Base-by-base conservation (phyloP, 2,888 invertebrate species). In the Pediacus dermestoides region DNA sequence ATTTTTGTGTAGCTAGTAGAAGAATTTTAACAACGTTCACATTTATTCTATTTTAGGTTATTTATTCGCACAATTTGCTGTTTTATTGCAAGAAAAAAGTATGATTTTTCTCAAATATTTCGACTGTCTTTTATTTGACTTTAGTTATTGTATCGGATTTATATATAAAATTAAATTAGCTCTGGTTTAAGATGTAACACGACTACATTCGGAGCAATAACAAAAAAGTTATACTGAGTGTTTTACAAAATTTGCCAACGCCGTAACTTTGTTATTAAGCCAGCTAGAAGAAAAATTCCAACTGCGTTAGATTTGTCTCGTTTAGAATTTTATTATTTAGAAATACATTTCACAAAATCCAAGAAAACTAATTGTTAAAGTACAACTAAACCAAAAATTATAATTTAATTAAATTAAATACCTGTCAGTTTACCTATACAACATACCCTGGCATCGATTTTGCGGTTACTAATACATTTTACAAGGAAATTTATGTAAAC, bases 381-480 rank as follows among this genome's bases (percentile, higher is more conserved):
- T n/a, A n/a, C n/a, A n/a, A n/a, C n/a, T n/a, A n/a, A n/a, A n/a
- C n/a, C n/a, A n/a, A n/a, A n/a, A n/a, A n/a, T n/a, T n/a, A n/a
- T n/a, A n/a, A n/a, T n/a, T n/a, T n/a, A n/a, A n/a, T n/a, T n/a
- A n/a, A n/a, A n/a, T n/a, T n/a, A n/a, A n/a, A n/a, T n/a, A n/a
- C n/a, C n/a, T n/a, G n/a, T n/a, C n/a, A n/a, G n/a, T n/a, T n/a
- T n/a, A n/a, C n/a, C n/a, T n/a, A n/a, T n/a, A n/a, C n/a, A n/a
- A n/a, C n/a, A n/a, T n/a, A n/a, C n/a, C n/a, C n/a, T n/a, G n/a
- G n/a, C n/a, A n/a, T n/a, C n/a, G n/a, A n/a, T n/a, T n/a, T 61
- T 1, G 91, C 89, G 10, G 84, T 74, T 14, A 74, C 65, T 56
- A 75, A 70, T 16, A n/a, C n/a, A n/a, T n/a, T n/a, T n/a, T n/a